Percentiles rank a stretch among this genome's conserved stretches.
Conservation (phyloP, 1,140 invertebrate genomes). For the Drosophila sproati region DNA sequence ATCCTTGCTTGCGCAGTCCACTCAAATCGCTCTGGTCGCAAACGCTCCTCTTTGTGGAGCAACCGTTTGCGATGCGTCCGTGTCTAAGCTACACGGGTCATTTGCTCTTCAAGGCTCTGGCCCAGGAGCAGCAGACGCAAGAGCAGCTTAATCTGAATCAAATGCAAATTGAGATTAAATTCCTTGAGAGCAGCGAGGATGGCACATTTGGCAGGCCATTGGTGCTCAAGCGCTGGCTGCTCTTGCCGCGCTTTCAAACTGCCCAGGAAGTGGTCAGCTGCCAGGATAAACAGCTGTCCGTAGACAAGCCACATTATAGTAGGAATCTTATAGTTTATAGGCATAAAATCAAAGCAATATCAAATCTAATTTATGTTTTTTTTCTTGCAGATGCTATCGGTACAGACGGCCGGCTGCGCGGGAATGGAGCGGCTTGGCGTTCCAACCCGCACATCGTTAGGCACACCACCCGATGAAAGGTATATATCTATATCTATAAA, state of each 20-base stretch:
- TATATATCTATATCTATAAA: conserved; percentile 19
- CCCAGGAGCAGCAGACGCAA: background rate
- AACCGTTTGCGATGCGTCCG: conserved; percentile 48
- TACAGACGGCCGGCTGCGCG: conserved; percentile 88
- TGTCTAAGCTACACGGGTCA: conserved; percentile 33
- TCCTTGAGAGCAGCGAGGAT: background rate
- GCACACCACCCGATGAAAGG: conserved; percentile 83
- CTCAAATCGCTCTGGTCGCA: conserved; percentile 65
- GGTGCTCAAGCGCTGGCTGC: conserved; percentile 54
- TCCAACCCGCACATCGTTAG: conserved; percentile 85
- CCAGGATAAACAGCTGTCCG: conserved; percentile 37
- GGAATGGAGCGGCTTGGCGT: conserved; percentile 89
- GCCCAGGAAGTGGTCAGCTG: conserved; percentile 46
- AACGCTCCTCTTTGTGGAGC: conserved; percentile 64
- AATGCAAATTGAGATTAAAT: conserved; percentile 47
- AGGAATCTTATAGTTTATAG: conserved; percentile 6
- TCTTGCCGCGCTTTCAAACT: conserved; percentile 46
- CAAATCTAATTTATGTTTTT: background rate
- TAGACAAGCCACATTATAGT: background rate
- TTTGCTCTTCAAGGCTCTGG: conserved; percentile 27
- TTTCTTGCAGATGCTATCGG: conserved; percentile 88
- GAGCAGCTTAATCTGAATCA: conserved; percentile 14
- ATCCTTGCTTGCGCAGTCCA: conserved; percentile 24
- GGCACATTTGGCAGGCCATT: background rate
- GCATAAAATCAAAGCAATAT: background rate